Conservation (phyloP, 2,888 invertebrate genomes). For the Opisthograptis luteolata region DNA sequence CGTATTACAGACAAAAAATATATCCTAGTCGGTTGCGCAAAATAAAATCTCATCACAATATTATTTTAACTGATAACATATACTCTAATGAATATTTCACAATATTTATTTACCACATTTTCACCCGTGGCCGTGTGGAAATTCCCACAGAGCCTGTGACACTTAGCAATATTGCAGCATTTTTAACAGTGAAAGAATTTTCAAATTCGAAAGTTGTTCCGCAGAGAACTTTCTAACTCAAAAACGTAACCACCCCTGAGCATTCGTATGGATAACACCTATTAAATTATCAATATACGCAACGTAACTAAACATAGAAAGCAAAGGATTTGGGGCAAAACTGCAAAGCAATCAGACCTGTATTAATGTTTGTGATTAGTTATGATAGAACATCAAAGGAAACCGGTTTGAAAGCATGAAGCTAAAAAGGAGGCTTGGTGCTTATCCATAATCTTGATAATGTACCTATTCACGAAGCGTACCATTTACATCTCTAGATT, state of each 20-base stretch:
- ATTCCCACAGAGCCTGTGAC: no score
- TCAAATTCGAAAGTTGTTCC: no score
- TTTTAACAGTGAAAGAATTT: no score
- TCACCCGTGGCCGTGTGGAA: no score
- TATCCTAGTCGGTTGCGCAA: slow-evolving; percentile 5
- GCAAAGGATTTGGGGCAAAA: not conserved
- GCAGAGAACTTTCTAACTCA: no score
- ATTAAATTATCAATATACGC: no score
- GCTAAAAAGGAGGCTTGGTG: not conserved
- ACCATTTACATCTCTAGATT: slow-evolving; percentile 15
- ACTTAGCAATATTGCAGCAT: no score
- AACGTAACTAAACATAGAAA: not conserved
- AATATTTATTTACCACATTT: no score
- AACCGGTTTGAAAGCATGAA: slow-evolving; percentile 9
- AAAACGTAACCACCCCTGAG: no score
- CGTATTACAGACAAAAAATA: slow-evolving; percentile 18
- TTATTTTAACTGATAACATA: slow-evolving; percentile 1
- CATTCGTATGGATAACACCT: no score
- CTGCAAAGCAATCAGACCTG: not conserved
- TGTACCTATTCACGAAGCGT: slow-evolving; percentile 4
- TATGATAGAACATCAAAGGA: not conserved
- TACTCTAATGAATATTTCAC: no score
- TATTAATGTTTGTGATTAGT: not conserved
- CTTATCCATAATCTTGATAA: slow-evolving; percentile 22
- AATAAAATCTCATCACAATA: not conserved